Evolutionary conservation across 2,113 vertebrate species (phyloP), one percentile per base, ranked within the genome.

Genomic region (Cottus gobio): DNA sequence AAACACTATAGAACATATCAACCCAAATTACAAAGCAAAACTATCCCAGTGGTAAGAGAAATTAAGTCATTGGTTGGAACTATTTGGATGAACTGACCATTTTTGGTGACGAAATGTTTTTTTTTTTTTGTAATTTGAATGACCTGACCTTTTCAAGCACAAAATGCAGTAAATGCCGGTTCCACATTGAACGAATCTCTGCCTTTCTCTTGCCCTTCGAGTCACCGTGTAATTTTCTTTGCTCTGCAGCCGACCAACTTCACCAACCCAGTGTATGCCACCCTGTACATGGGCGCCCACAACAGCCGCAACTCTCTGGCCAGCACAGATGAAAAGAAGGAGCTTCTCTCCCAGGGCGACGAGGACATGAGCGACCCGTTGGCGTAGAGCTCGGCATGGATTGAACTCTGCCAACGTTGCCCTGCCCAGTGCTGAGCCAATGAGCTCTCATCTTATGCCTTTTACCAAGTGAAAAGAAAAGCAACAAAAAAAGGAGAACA

Each of bases 191-290:
- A 18, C 22, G 1, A 30, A 37, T 28, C 5, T 10, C 30, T 39
- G 15, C 34, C 13, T 67, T 56, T 60, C 30, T 56, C 30, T 6
- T 54, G 1, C 16, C 50, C 46, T 37, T 36, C 30, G 39, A 82
- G 30, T 80, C 66, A 81, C 64, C 4, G 26, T 79, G 72, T 82
- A 4, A 78, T 89, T 37, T 80, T 54, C 88, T 64, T 60, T 13
- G 57, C 83, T 56, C 62, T 36, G 0, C 95, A 99, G 97, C 97
- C 97, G 77, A 98, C 97, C 89, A 99, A 99, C 94, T 99, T 99
- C 95, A 99, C 97, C 89, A 99, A 98, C 92, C 97, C 97, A 0
- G 97, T 98, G 77, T 99, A 99, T 0, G 97, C 97, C 94, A 98
- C 97, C 0, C 95, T 98, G n/a, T 99, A 99, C 95, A 98, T 99